Evolutionary conservation across 2,888 invertebrate species (phyloP), one percentile per base, ranked within the genome.

Genomic region (Stenichneumon culpator): DNA sequence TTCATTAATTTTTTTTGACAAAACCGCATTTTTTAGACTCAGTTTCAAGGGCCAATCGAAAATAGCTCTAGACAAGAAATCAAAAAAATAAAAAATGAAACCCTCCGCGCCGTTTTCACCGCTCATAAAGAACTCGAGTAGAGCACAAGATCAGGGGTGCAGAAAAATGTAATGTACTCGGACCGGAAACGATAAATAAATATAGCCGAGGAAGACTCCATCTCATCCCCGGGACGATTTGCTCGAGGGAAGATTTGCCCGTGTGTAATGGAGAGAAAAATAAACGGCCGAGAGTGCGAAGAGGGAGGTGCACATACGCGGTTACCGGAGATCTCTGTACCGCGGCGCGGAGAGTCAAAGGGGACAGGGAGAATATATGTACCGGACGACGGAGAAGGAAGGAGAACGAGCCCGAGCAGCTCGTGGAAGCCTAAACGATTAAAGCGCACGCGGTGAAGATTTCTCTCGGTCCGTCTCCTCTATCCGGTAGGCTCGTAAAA

Each of bases 401-500:
- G 22, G 19, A 36, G 25, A 39, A 65, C n/a, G 65, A 74, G 69
- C 44, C 19, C 60, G n/a, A 44, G n/a, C 50, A 39, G 60, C 54
- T n/a, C 44, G 36, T 67, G 70, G 73, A 68, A 77, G 77, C 3
- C 68, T 69, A 80, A 85, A 80, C 82, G 79, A 82, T 82, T 86
- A 86, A 82, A 44, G 44, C 44, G 44, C 82, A 75, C 82, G 68
- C 74, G 67, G 82, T 39, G 60, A 77, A 73, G 79, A 82, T 86
- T 83, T 82, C 73, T 68, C 73, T 70, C 77, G 60, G 82, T 79
- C 72, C 11, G 77, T 74, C 75, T 68, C 68, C 57, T 28, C 39
- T 19, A 69, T 60, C 44, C 60, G 47, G 63, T 81, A 52, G 78
- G 75, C 75, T 75, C 50, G 84, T 86, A 89, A 89, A 89, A 89